Evolutionary conservation across 2,797 vertebrate species (phyloP).

Genomic region (Lemur catta): DNA sequence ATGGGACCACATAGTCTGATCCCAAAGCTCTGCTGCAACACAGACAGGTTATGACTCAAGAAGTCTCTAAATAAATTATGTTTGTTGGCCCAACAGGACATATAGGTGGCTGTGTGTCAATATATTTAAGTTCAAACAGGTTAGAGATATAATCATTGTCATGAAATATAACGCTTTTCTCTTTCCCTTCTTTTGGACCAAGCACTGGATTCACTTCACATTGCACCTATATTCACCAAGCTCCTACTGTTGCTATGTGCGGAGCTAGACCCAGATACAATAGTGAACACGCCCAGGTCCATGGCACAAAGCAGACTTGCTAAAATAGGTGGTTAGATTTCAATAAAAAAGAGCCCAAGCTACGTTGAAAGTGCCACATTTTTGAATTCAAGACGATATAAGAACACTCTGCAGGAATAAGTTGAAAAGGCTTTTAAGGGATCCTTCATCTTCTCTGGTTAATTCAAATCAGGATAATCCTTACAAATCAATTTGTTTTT

Average conservation of each 20-base stretch:
- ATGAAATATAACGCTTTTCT: not conserved
- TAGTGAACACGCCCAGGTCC: not conserved
- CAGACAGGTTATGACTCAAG: not conserved
- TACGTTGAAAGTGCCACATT: not conserved
- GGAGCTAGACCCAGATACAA: not conserved
- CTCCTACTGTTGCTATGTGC: not conserved
- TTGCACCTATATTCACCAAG: not conserved
- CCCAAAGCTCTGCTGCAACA: not conserved
- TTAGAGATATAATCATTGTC: not conserved
- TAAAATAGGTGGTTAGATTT: not conserved
- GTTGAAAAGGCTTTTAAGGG: slow-evolving; percentile 10
- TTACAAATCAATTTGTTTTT: slow-evolving; percentile 26
- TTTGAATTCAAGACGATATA: not conserved
- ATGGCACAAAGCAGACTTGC: fast-evolving
- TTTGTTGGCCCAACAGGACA: not conserved
- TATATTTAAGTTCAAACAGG: not conserved
- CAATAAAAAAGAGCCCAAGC: not conserved
- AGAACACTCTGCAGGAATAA: not conserved
- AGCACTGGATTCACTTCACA: not conserved
- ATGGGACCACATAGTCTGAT: fast-evolving
- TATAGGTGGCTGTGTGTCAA: not conserved
- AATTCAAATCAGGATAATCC: slow-evolving; percentile 22
- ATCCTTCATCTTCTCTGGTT: not conserved
- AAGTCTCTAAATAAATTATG: not conserved
- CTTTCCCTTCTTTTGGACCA: not conserved